Evolutionary conservation across 2,113 vertebrate species (phyloP).

Genomic region (Aegithalos caudatus): DNA sequence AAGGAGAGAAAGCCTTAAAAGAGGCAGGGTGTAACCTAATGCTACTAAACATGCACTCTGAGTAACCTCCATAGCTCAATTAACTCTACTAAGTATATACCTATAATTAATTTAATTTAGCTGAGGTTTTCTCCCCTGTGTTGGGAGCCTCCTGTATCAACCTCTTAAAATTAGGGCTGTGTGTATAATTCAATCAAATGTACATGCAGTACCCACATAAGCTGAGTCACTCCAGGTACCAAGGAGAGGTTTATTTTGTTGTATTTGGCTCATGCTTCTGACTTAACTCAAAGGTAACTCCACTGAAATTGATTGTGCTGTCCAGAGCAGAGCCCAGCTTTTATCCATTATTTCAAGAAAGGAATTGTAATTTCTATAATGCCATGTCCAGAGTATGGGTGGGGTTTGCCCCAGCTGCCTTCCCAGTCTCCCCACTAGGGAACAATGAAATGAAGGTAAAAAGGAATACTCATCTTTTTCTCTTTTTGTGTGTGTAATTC

Average conservation of each 20-base stretch:
- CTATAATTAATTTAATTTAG: slow-evolving; percentile 10
- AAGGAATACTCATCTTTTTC: not conserved
- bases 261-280: not conserved
- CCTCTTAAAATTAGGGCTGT: not conserved
- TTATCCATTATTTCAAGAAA: not conserved
- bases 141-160: not conserved
- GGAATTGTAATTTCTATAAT: not conserved
- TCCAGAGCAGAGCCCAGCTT: not conserved
- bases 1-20: not conserved
- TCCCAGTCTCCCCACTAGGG: not conserved
- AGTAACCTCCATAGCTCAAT: not conserved
- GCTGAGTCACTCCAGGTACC: not conserved
- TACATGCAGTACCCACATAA: not conserved
- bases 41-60: not conserved
- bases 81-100: not conserved
- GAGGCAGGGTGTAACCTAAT: not conserved
- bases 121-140: not conserved
- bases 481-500: not conserved
- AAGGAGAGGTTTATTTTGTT: not conserved
- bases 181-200: not conserved
- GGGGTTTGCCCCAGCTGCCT: not conserved
- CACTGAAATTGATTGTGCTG: not conserved
- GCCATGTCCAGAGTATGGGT: not conserved
- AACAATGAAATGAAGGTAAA: not conserved
- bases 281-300: not conserved